Percentiles rank a stretch among this genome's conserved stretches.
Evolutionary conservation across 2,113 vertebrate genomes (phyloP).

Genomic region (Phalacrocorax aristotelis): DNA sequence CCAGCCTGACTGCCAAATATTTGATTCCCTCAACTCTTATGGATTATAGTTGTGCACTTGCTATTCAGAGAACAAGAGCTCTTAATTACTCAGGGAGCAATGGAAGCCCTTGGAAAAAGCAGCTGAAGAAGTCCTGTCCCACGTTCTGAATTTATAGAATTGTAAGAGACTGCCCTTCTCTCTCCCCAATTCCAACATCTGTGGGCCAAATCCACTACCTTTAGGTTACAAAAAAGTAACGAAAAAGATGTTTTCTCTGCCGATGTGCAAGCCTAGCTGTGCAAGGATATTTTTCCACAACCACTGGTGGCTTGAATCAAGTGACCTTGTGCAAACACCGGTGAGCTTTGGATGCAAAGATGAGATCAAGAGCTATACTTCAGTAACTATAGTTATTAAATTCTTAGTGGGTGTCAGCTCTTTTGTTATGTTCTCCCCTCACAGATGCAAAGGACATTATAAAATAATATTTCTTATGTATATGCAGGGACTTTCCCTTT

Average conservation of each 20-base stretch:
- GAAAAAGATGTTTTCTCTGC: not conserved
- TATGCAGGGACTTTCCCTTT: not conserved
- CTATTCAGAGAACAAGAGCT: not conserved
- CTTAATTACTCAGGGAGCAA: not conserved
- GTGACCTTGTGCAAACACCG: not conserved
- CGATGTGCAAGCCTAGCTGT: not conserved
- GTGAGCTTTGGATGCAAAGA: not conserved
- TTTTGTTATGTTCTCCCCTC: not conserved
- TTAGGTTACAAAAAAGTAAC: not conserved
- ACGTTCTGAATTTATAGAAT: not conserved
- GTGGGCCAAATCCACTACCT: not conserved
- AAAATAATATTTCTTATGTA: not conserved
- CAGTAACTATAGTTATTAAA: not conserved
- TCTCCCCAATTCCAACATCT: not conserved
- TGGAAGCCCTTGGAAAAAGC: not conserved
- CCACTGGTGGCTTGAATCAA: slow-evolving; percentile 24
- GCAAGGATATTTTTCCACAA: not conserved
- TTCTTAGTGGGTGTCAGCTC: not conserved
- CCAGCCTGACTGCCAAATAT: not conserved
- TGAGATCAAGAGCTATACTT: not conserved
- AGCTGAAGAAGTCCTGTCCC: not conserved
- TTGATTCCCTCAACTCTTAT: not conserved
- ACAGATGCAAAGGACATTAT: not conserved
- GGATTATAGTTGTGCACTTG: not conserved
- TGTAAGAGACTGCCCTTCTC: not conserved